These are phyloP conservation scores for Petrosia ficiformis DNA, from an alignment of 37 sponge, comb jelly and placozoan genomes.

Conservation along the genomic window DNA sequence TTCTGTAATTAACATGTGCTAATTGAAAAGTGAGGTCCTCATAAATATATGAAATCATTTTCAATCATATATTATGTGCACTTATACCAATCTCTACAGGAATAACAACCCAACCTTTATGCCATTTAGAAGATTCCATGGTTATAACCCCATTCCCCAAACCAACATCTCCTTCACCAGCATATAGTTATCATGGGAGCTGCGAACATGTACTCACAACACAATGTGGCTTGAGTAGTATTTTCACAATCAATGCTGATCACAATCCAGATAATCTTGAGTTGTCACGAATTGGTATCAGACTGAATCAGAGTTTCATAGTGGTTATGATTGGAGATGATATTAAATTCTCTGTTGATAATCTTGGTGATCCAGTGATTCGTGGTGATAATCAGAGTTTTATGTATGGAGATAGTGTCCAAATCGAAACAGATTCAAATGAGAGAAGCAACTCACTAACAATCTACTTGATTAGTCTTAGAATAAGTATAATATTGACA, in stretches of 20 bases:
- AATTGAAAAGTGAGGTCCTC: too few species aligned
- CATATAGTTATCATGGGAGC: conserved; percentile 1
- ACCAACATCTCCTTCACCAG: not conserved
- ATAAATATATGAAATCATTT: too few species aligned
- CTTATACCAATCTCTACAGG: too few species aligned
- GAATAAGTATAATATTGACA: not conserved
- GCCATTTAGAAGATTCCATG: too few species aligned
- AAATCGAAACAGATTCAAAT: not conserved
- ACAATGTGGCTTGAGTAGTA: not conserved
- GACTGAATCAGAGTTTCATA: not conserved
- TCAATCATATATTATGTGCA: too few species aligned
- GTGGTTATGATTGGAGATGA: not conserved
- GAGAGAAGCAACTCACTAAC: not conserved
- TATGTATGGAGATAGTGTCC: not conserved
- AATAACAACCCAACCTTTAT: too few species aligned
- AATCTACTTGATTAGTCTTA: not conserved
- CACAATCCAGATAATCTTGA: not conserved
- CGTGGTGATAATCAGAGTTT: not conserved
- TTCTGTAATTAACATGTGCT: too few species aligned
- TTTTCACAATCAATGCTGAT: not conserved
- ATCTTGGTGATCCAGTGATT: not conserved
- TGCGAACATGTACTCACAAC: not conserved
- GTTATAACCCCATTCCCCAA: too few species aligned
- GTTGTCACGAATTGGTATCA: not conserved
- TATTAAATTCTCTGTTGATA: not conserved